phyloP scores from a whole-genome alignment of 2,888 invertebrate species.

The Drosophila aldrichi region DNA sequence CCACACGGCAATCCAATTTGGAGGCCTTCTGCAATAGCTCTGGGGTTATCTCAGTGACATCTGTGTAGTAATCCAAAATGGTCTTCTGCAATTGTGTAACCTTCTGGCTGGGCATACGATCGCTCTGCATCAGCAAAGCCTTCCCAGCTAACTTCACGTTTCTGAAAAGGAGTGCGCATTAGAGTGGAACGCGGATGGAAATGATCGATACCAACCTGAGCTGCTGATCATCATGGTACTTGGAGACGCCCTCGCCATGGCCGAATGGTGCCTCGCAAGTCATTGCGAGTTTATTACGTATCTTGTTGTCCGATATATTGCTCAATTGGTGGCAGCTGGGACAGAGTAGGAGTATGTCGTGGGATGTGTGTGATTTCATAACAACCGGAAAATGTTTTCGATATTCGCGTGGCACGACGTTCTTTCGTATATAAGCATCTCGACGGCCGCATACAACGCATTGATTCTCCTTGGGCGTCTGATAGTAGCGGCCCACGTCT shows the following conservation, averaged over 20 bases:
- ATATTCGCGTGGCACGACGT: slow-evolving; percentile 93
- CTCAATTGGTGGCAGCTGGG: slow-evolving; percentile 90
- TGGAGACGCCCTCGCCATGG: slow-evolving; percentile 71
- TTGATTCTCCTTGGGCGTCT: slow-evolving; percentile 89
- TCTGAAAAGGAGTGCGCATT: slow-evolving; percentile 51
- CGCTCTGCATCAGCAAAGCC: slow-evolving; percentile 86
- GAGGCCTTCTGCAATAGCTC: slow-evolving; percentile 86
- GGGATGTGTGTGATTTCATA: slow-evolving; percentile 93
- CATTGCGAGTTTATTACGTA: slow-evolving; percentile 87
- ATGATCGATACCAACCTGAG: slow-evolving; percentile 66
- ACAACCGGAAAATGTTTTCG: slow-evolving; percentile 90
- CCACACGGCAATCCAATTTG: slow-evolving; percentile 85
- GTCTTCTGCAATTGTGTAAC: slow-evolving; percentile 85
- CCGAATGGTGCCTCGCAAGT: slow-evolving; percentile 89
- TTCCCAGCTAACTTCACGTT: slow-evolving; percentile 88
- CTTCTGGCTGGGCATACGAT: slow-evolving; percentile 87
- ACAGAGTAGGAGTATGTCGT: slow-evolving; percentile 92
- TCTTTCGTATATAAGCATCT: slow-evolving; percentile 90
- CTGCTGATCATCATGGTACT: slow-evolving; percentile 84
- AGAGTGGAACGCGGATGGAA: not conserved
- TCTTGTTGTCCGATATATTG: slow-evolving; percentile 88
- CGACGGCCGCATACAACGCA: slow-evolving; percentile 92
- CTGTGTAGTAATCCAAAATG: slow-evolving; percentile 86
- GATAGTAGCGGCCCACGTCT: slow-evolving; percentile 90
- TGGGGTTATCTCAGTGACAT: slow-evolving; percentile 84